phyloP scores from a whole-genome alignment of 2,888 invertebrate species.

The Nasonovia ribisnigri region DNA sequence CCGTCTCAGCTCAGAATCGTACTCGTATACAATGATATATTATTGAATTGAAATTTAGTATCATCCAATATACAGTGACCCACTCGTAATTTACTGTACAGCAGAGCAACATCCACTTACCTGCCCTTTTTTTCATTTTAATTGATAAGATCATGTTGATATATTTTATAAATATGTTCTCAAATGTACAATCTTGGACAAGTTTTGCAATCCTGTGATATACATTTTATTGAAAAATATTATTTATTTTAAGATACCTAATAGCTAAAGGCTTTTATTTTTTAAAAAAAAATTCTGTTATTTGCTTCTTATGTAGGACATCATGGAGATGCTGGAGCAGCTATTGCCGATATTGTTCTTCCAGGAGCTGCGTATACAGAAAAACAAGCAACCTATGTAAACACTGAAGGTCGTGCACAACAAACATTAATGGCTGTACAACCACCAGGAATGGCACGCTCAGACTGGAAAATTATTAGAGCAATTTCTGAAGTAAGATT shows the following conservation, averaged over 20 bases:
- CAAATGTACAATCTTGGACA: not conserved
- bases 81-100: too few species aligned
- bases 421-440: constrained; percentile 88
- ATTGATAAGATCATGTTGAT: not conserved
- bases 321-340: constrained; percentile 95
- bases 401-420: constrained; percentile 97
- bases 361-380: constrained; percentile 99
- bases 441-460: constrained; percentile 90
- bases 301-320: constrained; percentile 76
- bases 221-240: not conserved
- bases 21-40: too few species aligned
- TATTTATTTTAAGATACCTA: not conserved
- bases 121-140: too few species aligned
- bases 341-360: constrained; percentile 91
- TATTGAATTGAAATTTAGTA: too few species aligned
- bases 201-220: not conserved
- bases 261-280: not conserved
- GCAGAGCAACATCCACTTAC: too few species aligned
- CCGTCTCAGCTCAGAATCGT: too few species aligned
- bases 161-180: not conserved
- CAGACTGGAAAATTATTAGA: constrained; percentile 97
- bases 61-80: too few species aligned
- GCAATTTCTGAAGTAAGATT: constrained; percentile 89
- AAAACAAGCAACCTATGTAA: constrained; percentile 96
- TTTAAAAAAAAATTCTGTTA: not conserved